Conservation (phyloP, 2,888 invertebrate species). For the Temnothorax unifasciatus region DNA sequence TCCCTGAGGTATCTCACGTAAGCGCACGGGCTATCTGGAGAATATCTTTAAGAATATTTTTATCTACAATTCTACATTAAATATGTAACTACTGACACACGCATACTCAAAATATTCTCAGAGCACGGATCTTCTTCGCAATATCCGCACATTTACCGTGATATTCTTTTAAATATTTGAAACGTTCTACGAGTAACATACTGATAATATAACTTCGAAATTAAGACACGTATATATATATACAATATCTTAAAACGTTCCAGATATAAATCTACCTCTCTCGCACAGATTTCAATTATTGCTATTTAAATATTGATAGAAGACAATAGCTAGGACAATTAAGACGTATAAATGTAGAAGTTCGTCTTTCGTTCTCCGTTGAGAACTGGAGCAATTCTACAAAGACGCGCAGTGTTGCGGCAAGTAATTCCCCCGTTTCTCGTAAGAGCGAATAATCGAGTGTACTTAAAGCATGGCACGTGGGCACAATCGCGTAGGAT, state of each 20-base stretch:
- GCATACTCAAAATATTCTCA: constrained; percentile 2
- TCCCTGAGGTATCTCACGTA: neutral
- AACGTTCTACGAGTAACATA: neutral
- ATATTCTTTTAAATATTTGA: neutral
- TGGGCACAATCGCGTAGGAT: constrained; percentile 22
- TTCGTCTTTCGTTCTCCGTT: constrained; percentile 3
- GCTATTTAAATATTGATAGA: neutral
- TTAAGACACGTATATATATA: too few relatives aligned
- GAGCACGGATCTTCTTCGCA: neutral
- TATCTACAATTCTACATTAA: neutral
- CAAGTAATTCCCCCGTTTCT: neutral
- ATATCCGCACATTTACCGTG: neutral
- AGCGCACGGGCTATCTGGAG: constrained; percentile 15
- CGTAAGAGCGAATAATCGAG: neutral
- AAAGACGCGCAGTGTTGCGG: neutral
- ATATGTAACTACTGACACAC: neutral
- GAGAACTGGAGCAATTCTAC: neutral
- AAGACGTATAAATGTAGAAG: neutral
- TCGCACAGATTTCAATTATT: neutral
- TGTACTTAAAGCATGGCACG: constrained; percentile 2
- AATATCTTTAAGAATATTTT: constrained; percentile 28
- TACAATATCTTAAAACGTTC: too few relatives aligned
- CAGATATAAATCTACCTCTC: too few relatives aligned
- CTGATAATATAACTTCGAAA: neutral
- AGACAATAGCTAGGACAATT: neutral